Conservation (phyloP, 1,140 invertebrate genomes). For the Scaptomyza graminum region DNA sequence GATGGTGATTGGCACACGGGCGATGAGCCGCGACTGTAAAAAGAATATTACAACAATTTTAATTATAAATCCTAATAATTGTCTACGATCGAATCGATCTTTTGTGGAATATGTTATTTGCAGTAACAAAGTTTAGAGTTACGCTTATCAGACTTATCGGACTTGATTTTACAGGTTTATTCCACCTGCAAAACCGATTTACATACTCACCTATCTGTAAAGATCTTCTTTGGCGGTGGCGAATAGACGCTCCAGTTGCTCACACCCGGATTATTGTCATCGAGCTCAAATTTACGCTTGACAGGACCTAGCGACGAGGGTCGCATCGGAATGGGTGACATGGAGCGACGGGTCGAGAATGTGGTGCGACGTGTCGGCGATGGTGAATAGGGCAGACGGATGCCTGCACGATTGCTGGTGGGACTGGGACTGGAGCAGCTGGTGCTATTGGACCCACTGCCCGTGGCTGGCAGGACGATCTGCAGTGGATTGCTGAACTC, state of each 20-base stretch:
- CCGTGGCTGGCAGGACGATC: slow-evolving; percentile 61
- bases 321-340: slow-evolving; percentile 92
- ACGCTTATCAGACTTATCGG: not conserved
- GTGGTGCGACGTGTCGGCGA: slow-evolving; percentile 91
- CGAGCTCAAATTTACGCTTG: slow-evolving; percentile 92
- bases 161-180: no score
- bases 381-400: slow-evolving; percentile 87
- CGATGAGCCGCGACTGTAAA: slow-evolving; percentile 85
- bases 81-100: no score
- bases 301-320: slow-evolving; percentile 89
- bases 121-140: no score
- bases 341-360: slow-evolving; percentile 91
- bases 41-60: not conserved
- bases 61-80: not conserved
- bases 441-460: slow-evolving; percentile 42
- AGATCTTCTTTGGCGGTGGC: slow-evolving; percentile 81
- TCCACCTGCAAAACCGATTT: not conserved
- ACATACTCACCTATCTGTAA: slow-evolving; percentile 73
- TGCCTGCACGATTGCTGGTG: slow-evolving; percentile 72
- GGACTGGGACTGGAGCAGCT: slow-evolving; percentile 80
- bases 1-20: slow-evolving; percentile 84
- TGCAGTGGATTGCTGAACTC: slow-evolving; percentile 85
- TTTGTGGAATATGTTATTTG: no score
- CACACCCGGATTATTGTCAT: slow-evolving; percentile 84
- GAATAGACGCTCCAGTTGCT: slow-evolving; percentile 81